These are phyloP conservation scores for Sciurus niger DNA, from an alignment of 2,113 vertebrate genomes.

Conservation along the genomic window DNA sequence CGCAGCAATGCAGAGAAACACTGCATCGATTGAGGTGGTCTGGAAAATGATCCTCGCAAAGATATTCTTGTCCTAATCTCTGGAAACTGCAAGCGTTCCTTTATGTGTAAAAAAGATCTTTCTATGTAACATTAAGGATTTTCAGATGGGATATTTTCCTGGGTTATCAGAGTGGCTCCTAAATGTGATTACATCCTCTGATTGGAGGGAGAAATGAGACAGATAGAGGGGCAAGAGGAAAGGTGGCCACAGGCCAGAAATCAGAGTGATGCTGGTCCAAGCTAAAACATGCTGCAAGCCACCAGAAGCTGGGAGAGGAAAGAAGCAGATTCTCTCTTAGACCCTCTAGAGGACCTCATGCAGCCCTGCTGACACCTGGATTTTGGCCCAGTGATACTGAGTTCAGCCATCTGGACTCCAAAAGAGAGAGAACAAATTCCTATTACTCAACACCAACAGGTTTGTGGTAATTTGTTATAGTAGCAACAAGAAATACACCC, in stretches of 20 bases:
- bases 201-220: background rate
- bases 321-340: background rate
- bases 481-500: background rate
- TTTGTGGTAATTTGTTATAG: background rate
- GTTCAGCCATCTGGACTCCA: background rate
- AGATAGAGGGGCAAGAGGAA: background rate
- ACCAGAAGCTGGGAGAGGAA: background rate
- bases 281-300: accelerated
- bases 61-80: background rate
- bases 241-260: background rate
- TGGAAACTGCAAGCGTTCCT: background rate
- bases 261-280: background rate
- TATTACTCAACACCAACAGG: background rate
- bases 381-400: background rate
- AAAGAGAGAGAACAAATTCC: background rate
- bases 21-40: background rate
- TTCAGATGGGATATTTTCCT: background rate
- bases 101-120: background rate
- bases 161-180: background rate
- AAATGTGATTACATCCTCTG: background rate
- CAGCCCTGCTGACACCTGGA: background rate
- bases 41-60: background rate
- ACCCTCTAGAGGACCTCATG: background rate
- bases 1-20: background rate
- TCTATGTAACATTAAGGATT: background rate